A percentile compares a stretch with the other conserved stretches of the same genome.
These are phyloP conservation scores for Podarcis lilfordi DNA, from an alignment of 2,797 vertebrate genomes.

Conservation along the genomic window DNA sequence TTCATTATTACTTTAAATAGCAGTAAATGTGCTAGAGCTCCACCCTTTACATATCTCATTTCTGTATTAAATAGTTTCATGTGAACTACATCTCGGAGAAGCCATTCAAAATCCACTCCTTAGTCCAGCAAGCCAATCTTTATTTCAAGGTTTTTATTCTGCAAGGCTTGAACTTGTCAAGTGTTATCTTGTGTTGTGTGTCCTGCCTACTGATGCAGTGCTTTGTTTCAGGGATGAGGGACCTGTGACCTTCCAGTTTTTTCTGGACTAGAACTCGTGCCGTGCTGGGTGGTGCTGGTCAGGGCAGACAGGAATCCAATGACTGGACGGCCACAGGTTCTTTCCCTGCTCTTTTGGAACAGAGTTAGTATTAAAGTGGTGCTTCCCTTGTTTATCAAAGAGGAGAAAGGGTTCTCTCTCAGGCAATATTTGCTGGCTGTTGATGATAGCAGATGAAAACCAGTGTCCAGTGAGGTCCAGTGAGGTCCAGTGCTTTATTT, in stretches of 20 bases:
- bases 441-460: background rate
- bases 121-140: background rate
- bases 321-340: too few relatives aligned
- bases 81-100: background rate
- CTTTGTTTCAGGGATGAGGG: too few relatives aligned
- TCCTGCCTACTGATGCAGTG: background rate
- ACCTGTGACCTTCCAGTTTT: too few relatives aligned
- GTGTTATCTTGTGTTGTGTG: background rate
- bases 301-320: too few relatives aligned
- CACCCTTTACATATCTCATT: background rate
- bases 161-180: background rate
- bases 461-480: too few relatives aligned
- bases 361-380: background rate
- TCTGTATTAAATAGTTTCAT: background rate
- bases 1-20: background rate
- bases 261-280: too few relatives aligned
- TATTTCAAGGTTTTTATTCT: slow-evolving; percentile 1
- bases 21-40: background rate
- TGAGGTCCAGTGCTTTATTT: too few relatives aligned
- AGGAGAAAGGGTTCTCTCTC: background rate
- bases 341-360: background rate
- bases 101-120: background rate
- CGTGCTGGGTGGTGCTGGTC: too few relatives aligned
- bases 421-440: background rate
- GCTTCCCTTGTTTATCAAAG: background rate